Evolutionary conservation across 2,113 vertebrate genomes (phyloP).

Genomic region (Columbina picui): DNA sequence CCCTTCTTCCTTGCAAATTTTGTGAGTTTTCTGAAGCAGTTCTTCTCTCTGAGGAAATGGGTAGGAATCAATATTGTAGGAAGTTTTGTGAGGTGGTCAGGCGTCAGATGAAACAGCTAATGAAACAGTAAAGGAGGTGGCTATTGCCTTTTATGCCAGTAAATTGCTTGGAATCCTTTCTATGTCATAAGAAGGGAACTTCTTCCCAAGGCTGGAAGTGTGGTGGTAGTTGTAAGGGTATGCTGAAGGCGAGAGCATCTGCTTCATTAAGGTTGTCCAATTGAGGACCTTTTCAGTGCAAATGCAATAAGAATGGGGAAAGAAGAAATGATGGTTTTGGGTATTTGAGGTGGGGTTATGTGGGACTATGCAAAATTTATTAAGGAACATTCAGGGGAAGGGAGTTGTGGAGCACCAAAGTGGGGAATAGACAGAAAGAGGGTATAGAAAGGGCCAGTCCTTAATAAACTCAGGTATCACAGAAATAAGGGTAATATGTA

Average conservation of each 20-base stretch:
- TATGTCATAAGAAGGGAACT: not conserved
- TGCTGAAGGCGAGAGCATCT: not conserved
- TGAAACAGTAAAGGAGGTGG: not conserved
- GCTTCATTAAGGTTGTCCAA: not conserved
- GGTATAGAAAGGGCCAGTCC: not conserved
- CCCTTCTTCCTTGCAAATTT: not conserved
- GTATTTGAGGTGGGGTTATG: not conserved
- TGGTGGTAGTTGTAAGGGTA: not conserved
- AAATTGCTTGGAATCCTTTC: not conserved
- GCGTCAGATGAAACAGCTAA: not conserved
- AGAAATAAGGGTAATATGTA: not conserved
- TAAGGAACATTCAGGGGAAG: not conserved
- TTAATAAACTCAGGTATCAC: not conserved
- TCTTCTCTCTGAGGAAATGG: not conserved
- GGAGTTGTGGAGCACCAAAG: not conserved
- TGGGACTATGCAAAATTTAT: not conserved
- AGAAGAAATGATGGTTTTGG: not conserved
- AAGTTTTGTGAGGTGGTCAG: not conserved
- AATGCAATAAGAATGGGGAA: accelerated
- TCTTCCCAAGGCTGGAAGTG: not conserved
- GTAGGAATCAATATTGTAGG: not conserved
- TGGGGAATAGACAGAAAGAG: not conserved
- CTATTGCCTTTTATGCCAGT: not conserved
- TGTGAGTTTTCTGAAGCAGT: not conserved
- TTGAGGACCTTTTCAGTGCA: not conserved